Conservation (phyloP, 2,113 vertebrate species). For the Recurvirostra avosetta region DNA sequence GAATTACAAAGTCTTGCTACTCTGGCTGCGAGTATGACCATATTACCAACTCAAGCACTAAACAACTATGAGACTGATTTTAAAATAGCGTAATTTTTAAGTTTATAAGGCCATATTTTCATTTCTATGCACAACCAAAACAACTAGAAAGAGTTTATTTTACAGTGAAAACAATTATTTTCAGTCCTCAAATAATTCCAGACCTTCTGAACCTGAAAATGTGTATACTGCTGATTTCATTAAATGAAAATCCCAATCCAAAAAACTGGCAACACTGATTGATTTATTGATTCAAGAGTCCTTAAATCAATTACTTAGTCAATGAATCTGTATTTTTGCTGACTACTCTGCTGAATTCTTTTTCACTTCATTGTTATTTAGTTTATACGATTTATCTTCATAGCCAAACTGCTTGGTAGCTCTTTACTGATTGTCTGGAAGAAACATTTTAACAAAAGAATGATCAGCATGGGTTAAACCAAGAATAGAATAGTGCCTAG, state of each 20-base stretch:
- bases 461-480: neutral
- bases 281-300: neutral
- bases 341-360: neutral
- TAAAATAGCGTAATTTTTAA: neutral
- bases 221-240: neutral
- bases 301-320: neutral
- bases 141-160: neutral
- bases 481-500: constrained; percentile 3
- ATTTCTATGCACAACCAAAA: neutral
- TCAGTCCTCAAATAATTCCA: neutral
- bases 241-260: neutral
- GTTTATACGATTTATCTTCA: neutral
- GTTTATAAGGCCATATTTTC: neutral
- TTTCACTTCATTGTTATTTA: neutral
- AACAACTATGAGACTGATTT: neutral
- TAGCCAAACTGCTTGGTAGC: neutral
- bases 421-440: neutral
- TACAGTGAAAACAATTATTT: neutral
- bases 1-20: neutral
- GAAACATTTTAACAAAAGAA: neutral
- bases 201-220: neutral
- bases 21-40: neutral
- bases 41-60: neutral
- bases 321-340: neutral
- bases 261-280: neutral